Base-by-base conservation (phyloP, 2,888 invertebrate genomes). In the Plutella xylostella region DNA sequence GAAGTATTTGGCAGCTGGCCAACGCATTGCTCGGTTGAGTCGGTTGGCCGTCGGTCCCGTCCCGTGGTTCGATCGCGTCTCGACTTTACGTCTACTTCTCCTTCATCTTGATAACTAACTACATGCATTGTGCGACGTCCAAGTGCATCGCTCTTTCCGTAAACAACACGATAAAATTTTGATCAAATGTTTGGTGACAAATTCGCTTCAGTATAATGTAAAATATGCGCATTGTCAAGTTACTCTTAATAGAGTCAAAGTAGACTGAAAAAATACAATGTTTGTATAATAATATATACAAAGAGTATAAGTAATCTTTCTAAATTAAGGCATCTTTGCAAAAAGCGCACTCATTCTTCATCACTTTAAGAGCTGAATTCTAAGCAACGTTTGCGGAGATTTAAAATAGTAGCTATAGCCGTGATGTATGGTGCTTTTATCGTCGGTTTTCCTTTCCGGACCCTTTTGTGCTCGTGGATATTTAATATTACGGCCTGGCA, bases 1-100 rank as follows among this genome's bases (percentile, higher is more conserved):
- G 76, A 79, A 77, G 71, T 74, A 72, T 75, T 80, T 82, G 82
- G 80, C 55, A 49, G 51, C 39, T 45, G 68, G 80, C 82, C 82
- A 83, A 63, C 59, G 61, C 55, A 34, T 34, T 67, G 70, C 59
- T 68, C 68, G 65, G 51, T 62, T 68, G 65, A 69, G 58, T 68
- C 68, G 65, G 51, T 62, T 68, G 65, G 68, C 63, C 66, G 68
- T 54, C 61, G 59, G 47, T n/a, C 55, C 55, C 55, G 58, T 56
- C 65, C 56, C 52, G 59, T 60, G 59, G 61, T 61, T 21, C n/a
- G 31, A 15, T n/a, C 15, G 12, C 31, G 17, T 43, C 42, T 33
- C 20, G 31, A 19, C 42, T 31, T 25, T 39, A 14, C 22, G 22
- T 39, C 39, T 42, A 25, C 25, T 22, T 25, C 42, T 5, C 34